phyloP scores from a whole-genome alignment of 2,797 vertebrate genomes.

The Myotis vivesi region DNA sequence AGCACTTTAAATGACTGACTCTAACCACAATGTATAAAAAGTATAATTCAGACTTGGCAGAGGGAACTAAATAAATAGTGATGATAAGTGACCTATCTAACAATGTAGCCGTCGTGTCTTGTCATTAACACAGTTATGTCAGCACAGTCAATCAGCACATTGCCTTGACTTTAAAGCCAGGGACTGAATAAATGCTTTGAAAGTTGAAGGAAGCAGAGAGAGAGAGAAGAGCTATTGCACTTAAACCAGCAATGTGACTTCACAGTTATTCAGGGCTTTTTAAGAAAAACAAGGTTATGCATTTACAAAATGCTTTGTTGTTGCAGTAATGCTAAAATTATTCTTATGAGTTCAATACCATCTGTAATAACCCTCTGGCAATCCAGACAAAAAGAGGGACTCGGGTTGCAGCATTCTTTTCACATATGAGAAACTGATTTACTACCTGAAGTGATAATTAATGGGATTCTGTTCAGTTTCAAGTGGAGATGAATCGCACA shows the following conservation, averaged over 20 bases:
- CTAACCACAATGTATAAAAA: constrained; percentile 83
- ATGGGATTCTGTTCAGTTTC: constrained; percentile 79
- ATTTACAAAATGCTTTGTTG: constrained; percentile 82
- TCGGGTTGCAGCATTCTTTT: constrained; percentile 77
- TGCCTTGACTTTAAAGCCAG: constrained; percentile 84
- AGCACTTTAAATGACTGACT: constrained; percentile 84
- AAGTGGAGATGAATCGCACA: constrained; percentile 74
- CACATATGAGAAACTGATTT: constrained; percentile 81
- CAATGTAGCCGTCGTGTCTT: constrained; percentile 81
- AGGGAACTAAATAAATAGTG: constrained; percentile 83
- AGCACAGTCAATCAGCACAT: constrained; percentile 86
- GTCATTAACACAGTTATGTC: constrained; percentile 88
- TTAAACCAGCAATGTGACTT: constrained; percentile 78
- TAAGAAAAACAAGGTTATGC: constrained; percentile 83
- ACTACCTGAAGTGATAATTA: constrained; percentile 85
- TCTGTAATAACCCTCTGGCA: constrained; percentile 76
- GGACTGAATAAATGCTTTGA: constrained; percentile 81
- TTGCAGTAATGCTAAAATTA: constrained; percentile 77
- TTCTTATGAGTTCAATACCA: constrained; percentile 80
- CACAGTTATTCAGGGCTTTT: constrained; percentile 78
- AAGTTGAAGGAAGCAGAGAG: constrained; percentile 73
- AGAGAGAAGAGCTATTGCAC: constrained; percentile 74
- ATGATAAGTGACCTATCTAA: constrained; percentile 85
- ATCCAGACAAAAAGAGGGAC: constrained; percentile 76
- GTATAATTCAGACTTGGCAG: constrained; percentile 83